Evolutionary conservation across 2,113 vertebrate genomes (phyloP).

Genomic region (Orthonyx spaldingii): DNA sequence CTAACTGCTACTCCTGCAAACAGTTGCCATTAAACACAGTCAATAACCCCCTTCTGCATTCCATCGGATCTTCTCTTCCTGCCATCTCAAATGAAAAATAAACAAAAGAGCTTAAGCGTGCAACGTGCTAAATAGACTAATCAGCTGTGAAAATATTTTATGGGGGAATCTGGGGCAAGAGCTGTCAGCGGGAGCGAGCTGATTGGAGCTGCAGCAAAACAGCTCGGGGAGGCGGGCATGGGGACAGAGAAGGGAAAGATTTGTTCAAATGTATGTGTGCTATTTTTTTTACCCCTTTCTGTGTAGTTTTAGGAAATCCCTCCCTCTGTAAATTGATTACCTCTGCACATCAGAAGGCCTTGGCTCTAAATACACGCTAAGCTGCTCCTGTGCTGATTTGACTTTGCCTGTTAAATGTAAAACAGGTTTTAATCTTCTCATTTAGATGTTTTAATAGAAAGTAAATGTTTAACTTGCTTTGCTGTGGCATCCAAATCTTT

Average conservation of each 20-base stretch:
- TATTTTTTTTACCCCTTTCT: constrained; percentile 1
- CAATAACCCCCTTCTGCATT: neutral
- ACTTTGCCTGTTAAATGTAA: constrained; percentile 57
- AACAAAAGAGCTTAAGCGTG: constrained; percentile 13
- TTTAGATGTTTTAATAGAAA: constrained; percentile 72
- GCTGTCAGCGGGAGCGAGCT: constrained; percentile 48
- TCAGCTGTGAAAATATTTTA: constrained; percentile 60
- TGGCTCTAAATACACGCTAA: neutral
- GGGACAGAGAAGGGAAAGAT: constrained; percentile 64
- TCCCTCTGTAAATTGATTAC: constrained; percentile 60
- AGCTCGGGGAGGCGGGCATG: constrained; percentile 34
- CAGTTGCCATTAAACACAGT: neutral
- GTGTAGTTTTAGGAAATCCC: constrained; percentile 62
- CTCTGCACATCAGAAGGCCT: constrained; percentile 5
- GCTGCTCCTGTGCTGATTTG: constrained; percentile 43
- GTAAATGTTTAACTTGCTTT: constrained; percentile 69
- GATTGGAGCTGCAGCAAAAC: constrained; percentile 50
- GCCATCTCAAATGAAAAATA: constrained; percentile 19
- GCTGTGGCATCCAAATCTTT: constrained; percentile 59
- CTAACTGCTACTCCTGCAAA: neutral
- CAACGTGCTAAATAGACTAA: constrained; percentile 43
- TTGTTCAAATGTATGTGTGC: constrained; percentile 8
- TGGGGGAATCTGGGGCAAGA: constrained; percentile 67
- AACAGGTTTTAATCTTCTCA: constrained; percentile 74
- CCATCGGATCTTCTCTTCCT: neutral